Conservation (phyloP, 2,113 vertebrate species). For the Corydoras sp. region DNA sequence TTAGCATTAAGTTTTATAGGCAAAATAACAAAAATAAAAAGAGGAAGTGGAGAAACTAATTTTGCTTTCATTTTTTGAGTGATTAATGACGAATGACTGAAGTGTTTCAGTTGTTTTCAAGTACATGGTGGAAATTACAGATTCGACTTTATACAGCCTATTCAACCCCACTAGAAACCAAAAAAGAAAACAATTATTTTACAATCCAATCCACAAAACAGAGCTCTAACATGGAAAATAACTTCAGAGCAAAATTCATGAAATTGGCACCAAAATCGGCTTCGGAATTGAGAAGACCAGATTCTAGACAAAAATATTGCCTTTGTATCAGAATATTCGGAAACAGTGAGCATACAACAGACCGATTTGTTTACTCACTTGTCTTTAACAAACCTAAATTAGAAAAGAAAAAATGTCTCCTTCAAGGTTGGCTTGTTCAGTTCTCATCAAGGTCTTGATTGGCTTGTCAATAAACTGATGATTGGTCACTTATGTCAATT, state of each 20-base stretch:
- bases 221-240: slow-evolving; percentile 18
- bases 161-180: slow-evolving; percentile 1
- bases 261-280: background rate
- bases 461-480: slow-evolving; percentile 34
- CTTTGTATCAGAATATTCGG: too few species aligned
- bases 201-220: slow-evolving; percentile 10
- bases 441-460: slow-evolving; percentile 28
- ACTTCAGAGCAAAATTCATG: background rate
- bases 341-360: too few species aligned
- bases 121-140: slow-evolving; percentile 19
- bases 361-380: background rate
- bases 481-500: slow-evolving; percentile 11
- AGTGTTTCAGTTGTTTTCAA: slow-evolving; percentile 25
- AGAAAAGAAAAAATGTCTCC: slow-evolving; percentile 15
- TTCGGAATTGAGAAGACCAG: too few species aligned
- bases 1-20: too few species aligned
- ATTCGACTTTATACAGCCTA: slow-evolving; percentile 26
- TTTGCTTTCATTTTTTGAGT: slow-evolving; percentile 6
- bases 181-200: background rate
- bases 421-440: slow-evolving; percentile 24
- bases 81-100: slow-evolving; percentile 31
- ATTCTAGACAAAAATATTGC: too few species aligned
- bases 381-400: slow-evolving; percentile 7
- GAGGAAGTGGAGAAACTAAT: too few species aligned
- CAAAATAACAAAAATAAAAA: too few species aligned